Percentiles rank a stretch among this genome's conserved stretches.
phyloP scores from a whole-genome alignment of 1,140 invertebrate species.

The Atta colombica region DNA sequence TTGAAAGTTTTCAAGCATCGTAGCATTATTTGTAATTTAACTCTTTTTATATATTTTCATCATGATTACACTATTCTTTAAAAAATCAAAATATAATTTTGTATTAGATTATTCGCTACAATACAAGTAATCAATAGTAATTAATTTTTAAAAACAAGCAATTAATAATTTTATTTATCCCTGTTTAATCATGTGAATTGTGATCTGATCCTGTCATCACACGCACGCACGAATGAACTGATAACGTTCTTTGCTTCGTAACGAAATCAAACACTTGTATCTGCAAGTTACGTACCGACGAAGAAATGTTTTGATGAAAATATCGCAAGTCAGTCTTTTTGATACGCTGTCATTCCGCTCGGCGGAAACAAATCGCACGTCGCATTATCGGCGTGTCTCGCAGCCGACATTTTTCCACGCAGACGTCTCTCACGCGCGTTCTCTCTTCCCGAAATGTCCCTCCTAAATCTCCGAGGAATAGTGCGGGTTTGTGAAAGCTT shows the following conservation, averaged over 20 bases:
- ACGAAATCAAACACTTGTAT: background rate
- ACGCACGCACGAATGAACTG: background rate
- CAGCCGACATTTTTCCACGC: slow-evolving; percentile 41
- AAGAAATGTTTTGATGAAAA: slow-evolving; percentile 53
- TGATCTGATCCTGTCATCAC: background rate
- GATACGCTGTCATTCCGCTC: slow-evolving; percentile 52
- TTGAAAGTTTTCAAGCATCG: background rate
- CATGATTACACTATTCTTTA: background rate
- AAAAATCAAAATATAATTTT: background rate
- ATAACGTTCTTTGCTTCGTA: background rate
- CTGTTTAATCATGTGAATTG: background rate
- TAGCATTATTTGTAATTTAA: slow-evolving; percentile 6
- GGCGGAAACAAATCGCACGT: slow-evolving; percentile 63
- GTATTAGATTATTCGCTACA: slow-evolving; percentile 13
- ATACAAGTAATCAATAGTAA: background rate
- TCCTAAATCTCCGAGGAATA: slow-evolving; percentile 68
- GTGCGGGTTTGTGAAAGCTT: slow-evolving; percentile 66
- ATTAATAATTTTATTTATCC: background rate
- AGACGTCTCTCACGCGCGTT: slow-evolving; percentile 33
- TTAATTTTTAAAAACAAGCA: background rate
- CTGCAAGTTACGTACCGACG: slow-evolving; percentile 28
- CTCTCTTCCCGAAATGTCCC: slow-evolving; percentile 60
- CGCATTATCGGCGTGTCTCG: slow-evolving; percentile 41
- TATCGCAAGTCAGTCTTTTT: slow-evolving; percentile 60
- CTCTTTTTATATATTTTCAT: background rate